Base-by-base conservation (phyloP, 2,888 invertebrate genomes). In the Clusia tigrina region DNA sequence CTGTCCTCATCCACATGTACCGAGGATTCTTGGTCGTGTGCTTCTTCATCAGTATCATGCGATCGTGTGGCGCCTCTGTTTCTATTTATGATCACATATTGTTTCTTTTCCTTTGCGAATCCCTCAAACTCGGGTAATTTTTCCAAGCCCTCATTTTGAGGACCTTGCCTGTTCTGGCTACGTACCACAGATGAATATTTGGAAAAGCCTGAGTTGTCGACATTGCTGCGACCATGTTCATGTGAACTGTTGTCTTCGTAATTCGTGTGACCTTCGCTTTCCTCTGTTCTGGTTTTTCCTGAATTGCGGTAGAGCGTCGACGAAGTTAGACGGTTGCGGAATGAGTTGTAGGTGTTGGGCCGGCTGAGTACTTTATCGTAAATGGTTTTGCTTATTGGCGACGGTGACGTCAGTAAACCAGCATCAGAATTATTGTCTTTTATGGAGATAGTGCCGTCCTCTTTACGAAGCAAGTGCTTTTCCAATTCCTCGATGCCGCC, bases 401-500 rank as follows among this genome's bases (percentile, higher is more conserved):
- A 85, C 10, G 90, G 87, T 0, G 91, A 90, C 9, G 82, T 81
- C 0, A 80, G 69, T 48, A 73, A 73, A 22, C 81, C 76, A 9
- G 71, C 81, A 0, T 85, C 84, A 0, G 71, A 68, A 62, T 75
- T 75, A 0, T 84, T 82, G 59, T 86, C 86, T 26, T 80, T 78
- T 0, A 85, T 79, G 0, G 86, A 80, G 1, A 81, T 72, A 82
- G 87, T 54, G 82, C 85, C 87, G 26, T 86, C 86, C 9, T 85
- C 87, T 70, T 88, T 86, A 5, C 86, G 77, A 24, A 86, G 83
- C 17, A 94, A 82, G 66, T 93, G 93, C 74, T 91, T 94, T 80
- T 94, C 94, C 17, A 95, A 80, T 76, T 94, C 91, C 77, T 94
- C 94, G 1, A 95, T 88, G 17, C 95, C 94, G 87, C 93, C 94